Base-by-base conservation (phyloP, 2,888 invertebrate genomes). In the Temnothorax ravouxi region DNA sequence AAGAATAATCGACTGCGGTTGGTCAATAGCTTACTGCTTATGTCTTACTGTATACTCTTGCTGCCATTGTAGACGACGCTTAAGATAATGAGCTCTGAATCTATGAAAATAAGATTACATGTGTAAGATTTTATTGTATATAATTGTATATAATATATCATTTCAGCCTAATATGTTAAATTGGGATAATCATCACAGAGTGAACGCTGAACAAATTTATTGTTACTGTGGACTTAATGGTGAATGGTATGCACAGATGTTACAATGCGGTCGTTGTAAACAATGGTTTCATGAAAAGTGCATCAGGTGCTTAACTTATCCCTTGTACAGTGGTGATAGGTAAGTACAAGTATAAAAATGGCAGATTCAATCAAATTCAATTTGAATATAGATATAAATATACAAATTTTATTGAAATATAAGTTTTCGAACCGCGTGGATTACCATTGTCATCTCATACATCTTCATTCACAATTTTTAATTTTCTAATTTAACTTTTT, bases 251-350 rank as follows among this genome's bases (percentile, higher is more conserved):
- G 97, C 97, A 89, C 98, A 98, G 95, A 99, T 99, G 99, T 95
- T 99, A 92, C 97, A 98, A 94, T 99, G 99, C 94, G 97, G 97
- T 93, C 96, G 98, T 91, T 99, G 99, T 95, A 96, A 97, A 85
- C 98, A 99, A 93, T 99, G 99, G 99, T 99, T 98, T 95, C 99
- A 99, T 95, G 98, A 98, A 95, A 97, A 97, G 94, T 99, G 99
- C 95, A 96, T 98, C 87, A 96, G 97, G 91, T 97, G 97, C 95
- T 96, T 98, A 90, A 97, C 97, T 91, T 97, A 97, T 93, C 98
- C 98, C 61, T 95, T 99, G 76, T 97, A 98, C 91, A 97, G 97
- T 94, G 99, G 99, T 76, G 99, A 99, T 95, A 97, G 97, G 98
- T 98, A 95, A 95, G 96, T 84, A n/a, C 44, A 21, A 76, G 18